Evolutionary conservation across 2,888 invertebrate species (phyloP).

Genomic region (Hypena proboscidalis): DNA sequence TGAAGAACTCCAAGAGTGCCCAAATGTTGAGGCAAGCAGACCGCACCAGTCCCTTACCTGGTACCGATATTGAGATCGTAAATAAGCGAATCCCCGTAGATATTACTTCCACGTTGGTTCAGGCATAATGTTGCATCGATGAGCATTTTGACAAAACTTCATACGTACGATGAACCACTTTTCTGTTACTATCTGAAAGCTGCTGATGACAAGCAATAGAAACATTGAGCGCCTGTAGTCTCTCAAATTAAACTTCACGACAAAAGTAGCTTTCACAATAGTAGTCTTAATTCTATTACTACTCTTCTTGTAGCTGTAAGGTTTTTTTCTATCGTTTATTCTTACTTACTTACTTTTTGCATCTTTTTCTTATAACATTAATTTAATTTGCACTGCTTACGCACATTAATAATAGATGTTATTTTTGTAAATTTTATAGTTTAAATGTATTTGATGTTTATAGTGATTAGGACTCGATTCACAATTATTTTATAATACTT

Average conservation of each 20-base stretch:
- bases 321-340: conserved; percentile 38
- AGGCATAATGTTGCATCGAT: conserved; percentile 59
- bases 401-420: conserved; percentile 60
- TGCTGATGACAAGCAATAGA: conserved; percentile 68
- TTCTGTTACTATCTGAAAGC: conserved; percentile 59
- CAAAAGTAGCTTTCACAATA: conserved; percentile 45
- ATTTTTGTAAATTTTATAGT: conserved; percentile 47
- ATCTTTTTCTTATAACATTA: conserved; percentile 45
- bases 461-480: conserved; percentile 24
- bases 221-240: conserved; percentile 36
- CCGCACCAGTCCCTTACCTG: conserved; percentile 86
- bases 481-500: conserved; percentile 11
- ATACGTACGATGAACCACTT: conserved; percentile 59
- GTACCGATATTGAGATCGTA: conserved; percentile 77
- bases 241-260: conserved; percentile 30
- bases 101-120: conserved; percentile 58
- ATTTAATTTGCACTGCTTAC: conserved; percentile 75
- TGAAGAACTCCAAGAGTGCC: conserved; percentile 89
- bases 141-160: conserved; percentile 61
- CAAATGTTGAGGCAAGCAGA: conserved; percentile 87
- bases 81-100: conserved; percentile 76
- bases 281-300: conserved; percentile 39
- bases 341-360: conserved; percentile 41
- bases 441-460: conserved; percentile 53
- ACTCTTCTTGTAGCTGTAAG: conserved; percentile 41